A percentile compares a stretch with the other conserved stretches of the same genome.
These are phyloP conservation scores for Hippoglossus stenolepis DNA, from an alignment of 2,113 vertebrate genomes.

Conservation along the genomic window DNA sequence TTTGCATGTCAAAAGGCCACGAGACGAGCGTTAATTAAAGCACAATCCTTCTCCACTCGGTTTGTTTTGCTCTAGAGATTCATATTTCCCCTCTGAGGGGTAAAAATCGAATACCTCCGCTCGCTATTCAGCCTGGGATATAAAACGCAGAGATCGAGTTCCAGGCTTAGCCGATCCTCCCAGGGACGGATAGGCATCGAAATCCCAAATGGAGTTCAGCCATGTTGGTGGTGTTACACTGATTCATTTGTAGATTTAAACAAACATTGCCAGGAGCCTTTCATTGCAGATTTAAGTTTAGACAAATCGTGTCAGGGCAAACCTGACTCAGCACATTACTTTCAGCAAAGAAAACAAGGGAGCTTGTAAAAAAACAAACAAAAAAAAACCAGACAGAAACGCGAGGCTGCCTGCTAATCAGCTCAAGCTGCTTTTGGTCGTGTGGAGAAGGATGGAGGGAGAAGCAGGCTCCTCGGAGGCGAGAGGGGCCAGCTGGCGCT, in stretches of 20 bases:
- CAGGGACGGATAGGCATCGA: constrained; percentile 51
- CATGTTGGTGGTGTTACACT: constrained; percentile 45
- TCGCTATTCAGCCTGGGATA: constrained; percentile 30
- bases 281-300: constrained; percentile 42
- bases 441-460: constrained; percentile 17
- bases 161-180: constrained; percentile 12
- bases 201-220: constrained; percentile 46
- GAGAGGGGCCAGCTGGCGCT: constrained; percentile 42
- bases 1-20: constrained; percentile 40
- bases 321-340: constrained; percentile 60
- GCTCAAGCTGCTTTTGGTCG: constrained; percentile 55
- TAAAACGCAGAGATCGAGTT: constrained; percentile 34
- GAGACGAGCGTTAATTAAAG: constrained; percentile 54
- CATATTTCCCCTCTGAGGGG: constrained; percentile 34
- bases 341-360: constrained; percentile 56
- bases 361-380: constrained; percentile 30
- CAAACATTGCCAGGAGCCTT: constrained; percentile 57
- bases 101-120: constrained; percentile 29
- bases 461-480: constrained; percentile 28
- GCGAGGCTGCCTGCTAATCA: constrained; percentile 56
- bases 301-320: constrained; percentile 51
- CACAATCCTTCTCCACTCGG: constrained; percentile 23
- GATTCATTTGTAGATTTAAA: constrained; percentile 67
- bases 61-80: constrained; percentile 40
- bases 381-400: constrained; percentile 8